Conservation (phyloP, 2,888 invertebrate species). For the Halictus quadricinctus region DNA sequence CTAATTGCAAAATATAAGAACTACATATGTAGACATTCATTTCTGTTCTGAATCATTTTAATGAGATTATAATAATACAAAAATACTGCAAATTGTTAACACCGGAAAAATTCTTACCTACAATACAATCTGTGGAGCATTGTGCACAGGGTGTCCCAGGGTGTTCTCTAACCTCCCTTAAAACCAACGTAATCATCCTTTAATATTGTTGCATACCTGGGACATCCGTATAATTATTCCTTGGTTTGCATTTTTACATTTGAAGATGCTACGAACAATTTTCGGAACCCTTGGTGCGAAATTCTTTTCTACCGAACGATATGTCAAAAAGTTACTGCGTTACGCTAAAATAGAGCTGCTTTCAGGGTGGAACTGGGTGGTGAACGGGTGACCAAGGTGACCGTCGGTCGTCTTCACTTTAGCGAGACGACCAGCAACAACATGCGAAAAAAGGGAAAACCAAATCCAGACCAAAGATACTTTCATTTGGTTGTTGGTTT, state of each 20-base stretch:
- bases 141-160: slow-evolving; percentile 1
- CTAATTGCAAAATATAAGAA: neutral
- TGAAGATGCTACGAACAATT: slow-evolving; percentile 23
- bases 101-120: too few relatives aligned
- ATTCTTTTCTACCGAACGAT: slow-evolving; percentile 35
- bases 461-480: slow-evolving; percentile 99
- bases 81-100: too few relatives aligned
- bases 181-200: neutral
- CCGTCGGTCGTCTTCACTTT: slow-evolving; percentile 98
- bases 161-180: neutral
- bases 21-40: neutral
- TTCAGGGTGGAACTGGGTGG: slow-evolving; percentile 92
- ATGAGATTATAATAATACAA: too few relatives aligned
- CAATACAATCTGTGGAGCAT: neutral
- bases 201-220: neutral
- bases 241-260: slow-evolving; percentile 41
- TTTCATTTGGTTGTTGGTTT: slow-evolving; percentile 97
- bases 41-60: neutral
- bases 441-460: slow-evolving; percentile 99
- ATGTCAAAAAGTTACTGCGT: slow-evolving; percentile 57
- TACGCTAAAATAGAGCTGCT: slow-evolving; percentile 78
- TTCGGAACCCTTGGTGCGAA: slow-evolving; percentile 57
- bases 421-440: slow-evolving; percentile 99
- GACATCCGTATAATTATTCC: slow-evolving; percentile 11
- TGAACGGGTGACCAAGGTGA: slow-evolving; percentile 95